Evolutionary conservation across 1,140 invertebrate genomes (phyloP).

Genomic region (Adelges cooleyi): DNA sequence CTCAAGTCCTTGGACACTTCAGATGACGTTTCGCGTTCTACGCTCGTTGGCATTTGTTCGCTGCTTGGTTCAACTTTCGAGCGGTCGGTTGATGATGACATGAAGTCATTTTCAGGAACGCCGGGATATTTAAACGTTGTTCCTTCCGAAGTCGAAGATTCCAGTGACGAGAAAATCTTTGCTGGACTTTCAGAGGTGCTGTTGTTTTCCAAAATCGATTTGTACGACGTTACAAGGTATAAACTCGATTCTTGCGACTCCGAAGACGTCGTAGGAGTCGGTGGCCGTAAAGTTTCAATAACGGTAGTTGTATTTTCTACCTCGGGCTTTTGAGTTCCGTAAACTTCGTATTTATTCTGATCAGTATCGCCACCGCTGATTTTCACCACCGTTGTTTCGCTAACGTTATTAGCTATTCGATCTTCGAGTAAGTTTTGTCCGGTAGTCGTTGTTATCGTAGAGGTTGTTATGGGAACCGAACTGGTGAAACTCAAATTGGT

Average conservation of each 20-base stretch:
- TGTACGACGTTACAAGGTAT: conserved; percentile 8
- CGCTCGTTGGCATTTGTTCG: not conserved
- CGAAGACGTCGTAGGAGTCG: not conserved
- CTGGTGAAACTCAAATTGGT: not conserved
- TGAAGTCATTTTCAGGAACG: not conserved
- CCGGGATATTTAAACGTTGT: not conserved
- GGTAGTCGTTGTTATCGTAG: too few relatives aligned
- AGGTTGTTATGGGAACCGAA: too few relatives aligned
- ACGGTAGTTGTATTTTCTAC: conserved; percentile 7
- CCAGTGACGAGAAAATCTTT: not conserved
- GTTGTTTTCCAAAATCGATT: conserved; percentile 19
- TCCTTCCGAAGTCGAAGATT: not conserved
- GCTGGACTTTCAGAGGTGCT: not conserved
- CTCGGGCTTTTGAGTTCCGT: conserved; percentile 16
- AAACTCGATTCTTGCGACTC: conserved; percentile 11
- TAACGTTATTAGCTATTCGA: not conserved
- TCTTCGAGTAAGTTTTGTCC: too few relatives aligned
- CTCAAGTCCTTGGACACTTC: not conserved
- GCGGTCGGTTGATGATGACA: not conserved
- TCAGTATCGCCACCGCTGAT: conserved; percentile 8
- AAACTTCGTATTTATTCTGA: conserved; percentile 21
- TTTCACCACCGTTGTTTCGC: not conserved
- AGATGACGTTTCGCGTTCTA: not conserved
- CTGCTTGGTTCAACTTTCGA: not conserved
- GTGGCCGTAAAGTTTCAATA: conserved; percentile 15